These are phyloP conservation scores for Stenchaetothrips biformis DNA, from an alignment of 2,888 invertebrate species.

Conservation along the genomic window DNA sequence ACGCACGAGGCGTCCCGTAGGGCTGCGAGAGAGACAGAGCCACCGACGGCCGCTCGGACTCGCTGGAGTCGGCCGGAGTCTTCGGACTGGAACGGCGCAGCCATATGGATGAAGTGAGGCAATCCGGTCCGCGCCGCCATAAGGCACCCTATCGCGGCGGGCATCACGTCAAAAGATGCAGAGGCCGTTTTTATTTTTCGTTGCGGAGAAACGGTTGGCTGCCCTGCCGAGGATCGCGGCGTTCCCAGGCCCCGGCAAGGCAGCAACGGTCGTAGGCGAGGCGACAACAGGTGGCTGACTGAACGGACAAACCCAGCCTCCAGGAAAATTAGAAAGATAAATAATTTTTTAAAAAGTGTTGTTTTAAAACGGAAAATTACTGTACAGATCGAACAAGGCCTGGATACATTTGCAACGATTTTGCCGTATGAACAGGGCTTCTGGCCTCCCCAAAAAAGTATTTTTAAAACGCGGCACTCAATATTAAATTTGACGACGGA, in stretches of 20 bases:
- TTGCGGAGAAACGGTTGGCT: conserved; percentile 10
- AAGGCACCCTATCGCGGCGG: conserved; percentile 17
- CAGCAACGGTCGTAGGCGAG: not conserved
- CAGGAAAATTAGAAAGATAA: too few relatives aligned
- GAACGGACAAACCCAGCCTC: not conserved
- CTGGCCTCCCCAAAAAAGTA: too few relatives aligned
- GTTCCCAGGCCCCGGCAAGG: not conserved
- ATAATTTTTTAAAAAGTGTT: too few relatives aligned
- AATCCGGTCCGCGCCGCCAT: not conserved
- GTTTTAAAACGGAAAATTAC: too few relatives aligned
- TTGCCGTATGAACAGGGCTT: too few relatives aligned
- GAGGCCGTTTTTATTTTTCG: conserved; percentile 9
- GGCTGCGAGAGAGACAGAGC: too few relatives aligned
- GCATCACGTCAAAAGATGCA: conserved; percentile 22
- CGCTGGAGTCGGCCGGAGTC: not conserved
- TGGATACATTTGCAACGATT: too few relatives aligned
- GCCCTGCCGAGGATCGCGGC: not conserved
- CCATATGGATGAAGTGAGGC: not conserved
- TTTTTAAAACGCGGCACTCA: too few relatives aligned
- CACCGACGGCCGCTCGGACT: too few relatives aligned
- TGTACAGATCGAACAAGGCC: too few relatives aligned
- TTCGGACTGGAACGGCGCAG: conserved; percentile 8
- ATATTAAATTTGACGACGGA: too few relatives aligned
- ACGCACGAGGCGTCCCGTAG: too few relatives aligned
- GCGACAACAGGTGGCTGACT: conserved; percentile 11